A percentile compares a stretch with the other conserved stretches of the same genome.
phyloP scores from a whole-genome alignment of 2,113 vertebrate genomes.

The Nestor notabilis region DNA sequence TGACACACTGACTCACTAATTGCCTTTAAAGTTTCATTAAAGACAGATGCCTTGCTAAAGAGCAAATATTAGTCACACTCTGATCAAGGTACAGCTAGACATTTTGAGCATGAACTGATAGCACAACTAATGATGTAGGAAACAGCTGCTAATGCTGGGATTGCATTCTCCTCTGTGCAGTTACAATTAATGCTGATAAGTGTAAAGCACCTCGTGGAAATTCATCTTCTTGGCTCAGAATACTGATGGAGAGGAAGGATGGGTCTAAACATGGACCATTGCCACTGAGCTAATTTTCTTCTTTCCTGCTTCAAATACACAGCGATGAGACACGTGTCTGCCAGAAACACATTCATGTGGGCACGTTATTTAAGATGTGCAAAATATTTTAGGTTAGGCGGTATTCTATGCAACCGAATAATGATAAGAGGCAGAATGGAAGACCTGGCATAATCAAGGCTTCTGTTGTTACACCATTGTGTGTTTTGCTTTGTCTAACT shows the following conservation, averaged over 20 bases:
- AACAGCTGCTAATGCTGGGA: neutral
- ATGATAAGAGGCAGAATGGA: neutral
- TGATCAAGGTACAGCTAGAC: constrained; percentile 20
- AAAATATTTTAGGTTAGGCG: neutral
- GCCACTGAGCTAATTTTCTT: neutral
- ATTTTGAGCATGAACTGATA: neutral
- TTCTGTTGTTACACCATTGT: neutral
- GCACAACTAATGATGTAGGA: neutral
- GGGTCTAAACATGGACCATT: neutral
- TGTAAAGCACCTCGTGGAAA: neutral
- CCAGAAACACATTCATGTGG: neutral
- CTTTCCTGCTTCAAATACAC: neutral
- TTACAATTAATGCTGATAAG: neutral
- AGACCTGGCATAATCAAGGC: neutral
- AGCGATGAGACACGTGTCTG: neutral
- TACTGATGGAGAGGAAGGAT: neutral
- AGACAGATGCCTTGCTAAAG: constrained; percentile 47
- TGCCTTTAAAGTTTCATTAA: constrained; percentile 61
- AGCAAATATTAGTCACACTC: constrained; percentile 56
- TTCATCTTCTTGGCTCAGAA: neutral
- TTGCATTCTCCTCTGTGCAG: neutral
- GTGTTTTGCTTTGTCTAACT: constrained; percentile 3
- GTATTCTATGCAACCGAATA: constrained; percentile 1
- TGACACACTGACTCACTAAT: constrained; percentile 61
- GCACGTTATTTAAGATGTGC: neutral